Evolutionary conservation across 2,113 vertebrate species (phyloP).

Genomic region (Machaerirhynchus nigripectus): DNA sequence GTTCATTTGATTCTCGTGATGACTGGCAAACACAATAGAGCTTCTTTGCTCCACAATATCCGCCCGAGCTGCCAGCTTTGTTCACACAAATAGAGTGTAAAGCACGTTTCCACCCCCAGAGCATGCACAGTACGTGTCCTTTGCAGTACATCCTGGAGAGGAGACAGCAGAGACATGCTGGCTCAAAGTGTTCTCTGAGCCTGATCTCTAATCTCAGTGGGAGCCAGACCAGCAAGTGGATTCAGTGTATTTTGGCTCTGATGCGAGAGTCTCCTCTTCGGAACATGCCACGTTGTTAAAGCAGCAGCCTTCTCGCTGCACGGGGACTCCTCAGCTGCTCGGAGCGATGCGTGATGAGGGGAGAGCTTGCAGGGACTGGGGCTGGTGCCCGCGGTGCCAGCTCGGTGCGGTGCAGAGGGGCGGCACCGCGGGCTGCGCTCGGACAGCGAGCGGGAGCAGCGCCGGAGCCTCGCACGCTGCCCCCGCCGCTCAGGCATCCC

Average conservation of each 20-base stretch:
- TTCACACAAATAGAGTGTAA: slow-evolving; percentile 66
- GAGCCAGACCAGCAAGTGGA: slow-evolving; percentile 68
- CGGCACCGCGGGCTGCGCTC: background rate
- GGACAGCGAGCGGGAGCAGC: background rate
- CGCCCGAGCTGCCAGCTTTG: slow-evolving; percentile 68
- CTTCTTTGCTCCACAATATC: slow-evolving; percentile 64
- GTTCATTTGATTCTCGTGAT: slow-evolving; percentile 58
- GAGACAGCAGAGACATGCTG: slow-evolving; percentile 63
- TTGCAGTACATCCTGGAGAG: slow-evolving; percentile 64
- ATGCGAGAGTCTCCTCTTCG: slow-evolving; percentile 17
- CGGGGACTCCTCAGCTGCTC: slow-evolving; percentile 5
- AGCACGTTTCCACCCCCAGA: slow-evolving; percentile 66
- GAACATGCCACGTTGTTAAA: slow-evolving; percentile 58
- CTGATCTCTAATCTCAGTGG: slow-evolving; percentile 63
- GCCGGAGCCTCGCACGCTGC: background rate
- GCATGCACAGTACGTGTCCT: slow-evolving; percentile 70
- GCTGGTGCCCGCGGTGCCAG: background rate
- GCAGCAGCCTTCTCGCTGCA: background rate
- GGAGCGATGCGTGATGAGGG: background rate
- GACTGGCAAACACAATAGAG: slow-evolving; percentile 63
- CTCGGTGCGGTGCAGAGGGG: background rate
- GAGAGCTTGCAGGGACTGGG: background rate
- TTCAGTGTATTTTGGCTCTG: slow-evolving; percentile 59
- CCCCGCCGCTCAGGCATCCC: background rate
- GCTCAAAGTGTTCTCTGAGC: slow-evolving; percentile 62